phyloP scores from a whole-genome alignment of 92 coral and sea anemone genomes.

The Phenganax stokvisi region DNA sequence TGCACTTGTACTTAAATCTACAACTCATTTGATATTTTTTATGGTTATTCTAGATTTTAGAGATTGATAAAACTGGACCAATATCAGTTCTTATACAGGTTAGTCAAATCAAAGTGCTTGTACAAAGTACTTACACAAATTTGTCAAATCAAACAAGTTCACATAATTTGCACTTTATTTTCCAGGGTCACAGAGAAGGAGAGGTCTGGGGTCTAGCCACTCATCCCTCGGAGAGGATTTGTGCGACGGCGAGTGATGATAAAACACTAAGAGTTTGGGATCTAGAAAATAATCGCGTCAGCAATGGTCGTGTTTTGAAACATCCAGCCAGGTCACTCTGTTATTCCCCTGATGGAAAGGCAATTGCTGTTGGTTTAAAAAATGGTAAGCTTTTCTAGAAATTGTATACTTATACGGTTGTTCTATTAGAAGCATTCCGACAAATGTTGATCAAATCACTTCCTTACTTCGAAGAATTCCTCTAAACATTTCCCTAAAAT shows the following conservation, averaged over 20 bases:
- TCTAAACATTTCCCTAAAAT: too few relatives aligned
- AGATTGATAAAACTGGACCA: conserved; percentile 93
- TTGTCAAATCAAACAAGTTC: neutral
- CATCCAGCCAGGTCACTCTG: conserved; percentile 84
- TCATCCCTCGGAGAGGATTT: conserved; percentile 74
- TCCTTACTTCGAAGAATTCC: too few relatives aligned
- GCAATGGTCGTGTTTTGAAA: conserved; percentile 81
- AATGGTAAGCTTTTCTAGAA: conserved; percentile 56
- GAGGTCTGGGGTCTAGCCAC: conserved; percentile 96
- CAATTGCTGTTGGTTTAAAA: conserved; percentile 86
- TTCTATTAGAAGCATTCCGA: too few relatives aligned
- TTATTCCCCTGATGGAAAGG: conserved; percentile 91
- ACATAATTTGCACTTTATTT: neutral
- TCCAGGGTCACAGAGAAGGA: conserved; percentile 90
- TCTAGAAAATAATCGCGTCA: conserved; percentile 63
- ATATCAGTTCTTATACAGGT: conserved; percentile 83
- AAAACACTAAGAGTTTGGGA: conserved; percentile 92
- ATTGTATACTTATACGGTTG: too few relatives aligned
- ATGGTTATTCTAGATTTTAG: conserved; percentile 62
- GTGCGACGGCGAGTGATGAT: conserved; percentile 95
- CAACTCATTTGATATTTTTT: too few relatives aligned
- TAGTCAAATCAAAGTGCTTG: neutral
- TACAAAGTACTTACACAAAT: neutral
- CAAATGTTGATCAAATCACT: too few relatives aligned
- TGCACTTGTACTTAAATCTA: too few relatives aligned